phyloP scores from a whole-genome alignment of 2,888 invertebrate genomes.

The Strigamia transsilvanica region DNA sequence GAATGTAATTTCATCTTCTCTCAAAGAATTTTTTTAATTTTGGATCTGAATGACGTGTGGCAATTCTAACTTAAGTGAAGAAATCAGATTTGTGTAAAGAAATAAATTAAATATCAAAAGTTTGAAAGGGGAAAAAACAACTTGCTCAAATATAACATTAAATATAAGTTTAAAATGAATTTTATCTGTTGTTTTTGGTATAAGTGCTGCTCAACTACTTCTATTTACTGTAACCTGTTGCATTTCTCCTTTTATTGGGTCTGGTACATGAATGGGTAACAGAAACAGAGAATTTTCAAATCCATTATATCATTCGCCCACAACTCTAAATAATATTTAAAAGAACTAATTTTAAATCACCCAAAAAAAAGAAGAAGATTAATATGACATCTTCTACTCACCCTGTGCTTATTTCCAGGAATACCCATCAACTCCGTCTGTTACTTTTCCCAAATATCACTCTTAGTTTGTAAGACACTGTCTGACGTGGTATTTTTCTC shows the following conservation, averaged over 20 bases:
- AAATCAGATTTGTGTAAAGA: neutral
- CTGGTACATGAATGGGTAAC: neutral
- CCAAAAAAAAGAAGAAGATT: neutral
- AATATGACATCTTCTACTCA: neutral
- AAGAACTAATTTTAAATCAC: neutral
- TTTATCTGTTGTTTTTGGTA: neutral
- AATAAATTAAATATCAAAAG: neutral
- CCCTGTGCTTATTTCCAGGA: neutral
- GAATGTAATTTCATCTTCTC: conserved; percentile 36
- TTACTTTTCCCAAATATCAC: conserved; percentile 30
- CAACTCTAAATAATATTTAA: neutral
- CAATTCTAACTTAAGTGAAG: conserved; percentile 14
- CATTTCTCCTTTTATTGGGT: neutral
- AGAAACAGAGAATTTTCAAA: neutral
- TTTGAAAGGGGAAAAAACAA: too few relatives aligned
- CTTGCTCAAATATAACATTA: neutral
- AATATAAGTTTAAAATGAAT: neutral
- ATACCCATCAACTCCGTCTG: conserved; percentile 42
- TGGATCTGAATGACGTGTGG: conserved; percentile 2
- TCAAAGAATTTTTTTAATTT: conserved; percentile 26
- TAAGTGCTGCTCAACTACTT: too few relatives aligned
- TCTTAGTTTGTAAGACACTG: conserved; percentile 13
- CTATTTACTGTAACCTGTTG: conserved; percentile 7
- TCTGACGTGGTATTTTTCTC: neutral
- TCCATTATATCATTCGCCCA: neutral